phyloP scores from a whole-genome alignment of 2,797 vertebrate genomes.

The Amniataba percoides region DNA sequence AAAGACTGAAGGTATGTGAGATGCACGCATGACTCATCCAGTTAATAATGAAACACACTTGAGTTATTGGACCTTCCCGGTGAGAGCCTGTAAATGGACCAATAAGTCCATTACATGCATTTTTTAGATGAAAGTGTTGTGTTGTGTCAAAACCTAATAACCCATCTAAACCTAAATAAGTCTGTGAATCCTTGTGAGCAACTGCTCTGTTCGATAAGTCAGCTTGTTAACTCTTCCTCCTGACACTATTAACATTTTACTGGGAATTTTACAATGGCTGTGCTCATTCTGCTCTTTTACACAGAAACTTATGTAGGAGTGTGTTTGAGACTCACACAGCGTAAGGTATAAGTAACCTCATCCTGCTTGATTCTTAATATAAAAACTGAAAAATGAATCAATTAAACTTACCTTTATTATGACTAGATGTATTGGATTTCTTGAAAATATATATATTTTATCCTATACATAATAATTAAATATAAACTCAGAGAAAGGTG shows the following conservation, averaged over 20 bases:
- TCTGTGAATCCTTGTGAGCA: constrained; percentile 12
- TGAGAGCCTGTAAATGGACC: constrained; percentile 2
- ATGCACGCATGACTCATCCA: constrained; percentile 29
- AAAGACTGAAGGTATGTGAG: constrained; percentile 35
- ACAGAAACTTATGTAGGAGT: neutral
- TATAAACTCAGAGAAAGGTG: neutral
- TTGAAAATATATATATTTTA: neutral
- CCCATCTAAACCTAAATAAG: constrained; percentile 9
- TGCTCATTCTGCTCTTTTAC: neutral
- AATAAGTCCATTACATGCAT: neutral
- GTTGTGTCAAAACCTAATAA: constrained; percentile 23
- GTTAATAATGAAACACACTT: constrained; percentile 32
- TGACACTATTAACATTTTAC: constrained; percentile 12
- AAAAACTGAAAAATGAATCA: neutral
- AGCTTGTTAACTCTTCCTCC: constrained; percentile 11
- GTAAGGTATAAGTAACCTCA: neutral
- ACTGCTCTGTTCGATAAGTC: constrained; percentile 21
- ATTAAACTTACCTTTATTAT: neutral
- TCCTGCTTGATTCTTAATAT: neutral
- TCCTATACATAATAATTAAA: neutral
- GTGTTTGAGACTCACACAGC: neutral
- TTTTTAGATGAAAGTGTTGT: constrained; percentile 1
- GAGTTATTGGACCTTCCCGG: constrained; percentile 21
- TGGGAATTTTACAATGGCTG: constrained; percentile 10
- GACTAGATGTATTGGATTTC: neutral